Base-by-base conservation (phyloP, 2,113 vertebrate species). In the Nyctereutes procyonoides region DNA sequence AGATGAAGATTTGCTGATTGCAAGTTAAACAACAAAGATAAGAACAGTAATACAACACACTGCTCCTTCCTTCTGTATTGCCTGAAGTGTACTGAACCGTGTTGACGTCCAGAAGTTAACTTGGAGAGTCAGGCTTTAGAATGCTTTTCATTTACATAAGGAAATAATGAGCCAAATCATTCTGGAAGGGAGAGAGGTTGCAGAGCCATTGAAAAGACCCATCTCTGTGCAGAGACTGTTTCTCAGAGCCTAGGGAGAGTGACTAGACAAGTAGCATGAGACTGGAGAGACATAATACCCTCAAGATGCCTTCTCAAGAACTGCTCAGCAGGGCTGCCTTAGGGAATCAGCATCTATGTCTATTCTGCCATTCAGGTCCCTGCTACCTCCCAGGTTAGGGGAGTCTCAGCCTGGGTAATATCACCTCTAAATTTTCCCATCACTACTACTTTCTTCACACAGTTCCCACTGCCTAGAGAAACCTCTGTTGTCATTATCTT, bases 91-190 rank as follows among this genome's bases (percentile, higher is more conserved):
- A 32, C 55, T 88, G 51, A 60, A 5, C 5, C 22, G 5, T 26
- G 55, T 15, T 92, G 86, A 43, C 88, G 16, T 26, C 91, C 14
- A 19, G 28, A 96, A 62, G 38, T 4, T 74, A 86, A 58, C 0
- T 69, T 17, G 38, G 65, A 95, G 30, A 92, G n/a, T 4, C 53
- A 79, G 8, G 35, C 35, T 62, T 86, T 35, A 84, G 62, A 87
- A 76, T 55, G 26, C 60, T 62, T 95, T 93, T 95, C 65, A 32
- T 94, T 60, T 32, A 69, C 0, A 1, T 51, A 83, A 88, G 56
- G 17, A 67, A 43, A 38, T 95, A 95, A 95, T 43, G 7, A 82
- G 30, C 60, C 30, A 10, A 69, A 35, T 96, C 92, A 88, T 87
- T 76, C 32, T n/a, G 35, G 35, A 84, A 83, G 16, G 16, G 4